Evolutionary conservation across 2,888 invertebrate genomes (phyloP), one percentile per base, ranked within the genome.

Genomic region (Orchesellides sinensis): DNA sequence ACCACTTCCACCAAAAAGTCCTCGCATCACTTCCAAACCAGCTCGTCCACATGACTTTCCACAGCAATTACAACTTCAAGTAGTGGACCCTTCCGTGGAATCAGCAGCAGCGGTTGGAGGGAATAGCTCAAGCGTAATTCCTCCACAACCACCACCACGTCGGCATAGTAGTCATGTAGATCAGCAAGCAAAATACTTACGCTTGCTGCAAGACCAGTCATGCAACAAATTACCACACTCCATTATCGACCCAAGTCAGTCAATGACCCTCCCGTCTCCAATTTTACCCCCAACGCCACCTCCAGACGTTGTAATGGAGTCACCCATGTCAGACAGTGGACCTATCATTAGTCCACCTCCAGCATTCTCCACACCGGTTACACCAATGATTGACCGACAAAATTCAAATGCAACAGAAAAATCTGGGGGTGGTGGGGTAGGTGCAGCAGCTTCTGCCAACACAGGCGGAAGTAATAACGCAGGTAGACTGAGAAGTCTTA

Each of bases 1-100:
- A n/a, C 88, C 88, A 1, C 83, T 88, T 2, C 88, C 88, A 25
- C 88, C 88, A 49, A 88, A 88, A 84, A 88, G 88, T 81, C 88
- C 88, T 21, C 84, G 88, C 40, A 84, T 87, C 12, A 84, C 86
- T 1, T 78, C 85, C 2, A 88, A 87, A 54, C 88, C 88, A 12
- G 65, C 72, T 5, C 82, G 87, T 21, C 88, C 87, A 6, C 85
- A 87, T 21, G 87, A 87, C 70, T 87, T 87, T 45, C 87, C 86
- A 6, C 88, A 87, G 65, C 69, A 85, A 63, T 70, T 88, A 21
- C 68, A 66, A 25, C 59, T 77, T 6, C 75, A 77, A 68, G 56
- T 77, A 1, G 75, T 77, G 17, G 75, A 77, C 25, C 25, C 66
- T 14, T 77, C 75, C 8, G 4, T 77, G 29, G 75, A 77, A 25